A percentile compares a stretch with the other conserved stretches of the same genome.
phyloP scores from a whole-genome alignment of 2,888 invertebrate genomes.

The Zootermopsis nevadensis region DNA sequence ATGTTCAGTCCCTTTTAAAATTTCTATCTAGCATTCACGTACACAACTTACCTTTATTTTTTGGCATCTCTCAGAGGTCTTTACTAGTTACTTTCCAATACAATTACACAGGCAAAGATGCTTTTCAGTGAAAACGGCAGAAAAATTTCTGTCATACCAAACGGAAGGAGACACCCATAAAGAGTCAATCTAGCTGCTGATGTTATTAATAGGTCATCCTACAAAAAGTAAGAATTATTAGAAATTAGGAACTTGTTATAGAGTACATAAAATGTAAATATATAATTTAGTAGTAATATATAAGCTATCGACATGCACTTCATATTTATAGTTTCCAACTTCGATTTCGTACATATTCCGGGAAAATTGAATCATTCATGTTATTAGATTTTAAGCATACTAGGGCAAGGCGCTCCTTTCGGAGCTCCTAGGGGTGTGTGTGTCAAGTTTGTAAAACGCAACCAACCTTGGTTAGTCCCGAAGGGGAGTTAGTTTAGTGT shows the following conservation, averaged over 20 bases:
- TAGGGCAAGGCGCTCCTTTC: too few relatives aligned
- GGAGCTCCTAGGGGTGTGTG: too few relatives aligned
- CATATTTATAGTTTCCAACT: background rate
- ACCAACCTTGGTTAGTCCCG: too few relatives aligned
- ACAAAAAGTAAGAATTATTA: too few relatives aligned
- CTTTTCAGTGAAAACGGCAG: slow-evolving; percentile 44
- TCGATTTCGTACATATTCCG: background rate
- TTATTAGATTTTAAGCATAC: too few relatives aligned
- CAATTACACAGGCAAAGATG: slow-evolving; percentile 48
- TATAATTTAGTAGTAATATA: background rate
- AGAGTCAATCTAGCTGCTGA: background rate
- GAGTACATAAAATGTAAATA: background rate
- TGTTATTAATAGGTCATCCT: too few relatives aligned
- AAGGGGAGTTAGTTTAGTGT: too few relatives aligned
- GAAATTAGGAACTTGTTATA: background rate
- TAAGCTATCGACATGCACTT: background rate
- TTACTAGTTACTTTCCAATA: background rate
- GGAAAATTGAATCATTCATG: background rate
- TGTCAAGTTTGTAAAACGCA: too few relatives aligned
- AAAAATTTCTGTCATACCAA: slow-evolving; percentile 50
- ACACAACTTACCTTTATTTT: slow-evolving; percentile 68
- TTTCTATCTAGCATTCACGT: background rate
- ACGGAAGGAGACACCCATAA: slow-evolving; percentile 37
- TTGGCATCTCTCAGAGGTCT: slow-evolving; percentile 64
- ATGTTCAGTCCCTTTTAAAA: background rate